phyloP scores from a whole-genome alignment of 1,140 invertebrate genomes.

The Pseudomyrmex flavicornis region DNA sequence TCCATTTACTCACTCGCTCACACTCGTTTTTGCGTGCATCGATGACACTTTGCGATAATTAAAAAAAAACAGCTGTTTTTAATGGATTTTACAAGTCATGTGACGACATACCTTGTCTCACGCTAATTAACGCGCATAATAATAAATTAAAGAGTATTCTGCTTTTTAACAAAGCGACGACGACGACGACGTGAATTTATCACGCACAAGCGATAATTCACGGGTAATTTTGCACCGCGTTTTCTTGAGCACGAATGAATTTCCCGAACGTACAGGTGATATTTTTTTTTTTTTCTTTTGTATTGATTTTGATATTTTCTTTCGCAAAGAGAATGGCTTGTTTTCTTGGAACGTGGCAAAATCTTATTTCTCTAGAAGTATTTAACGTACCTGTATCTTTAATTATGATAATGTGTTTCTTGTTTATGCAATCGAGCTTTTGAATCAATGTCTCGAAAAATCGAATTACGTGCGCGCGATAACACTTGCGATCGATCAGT shows the following conservation, averaged over 20 bases:
- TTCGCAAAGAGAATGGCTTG: background rate
- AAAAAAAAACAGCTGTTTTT: background rate
- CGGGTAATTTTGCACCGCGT: background rate
- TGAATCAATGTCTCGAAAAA: background rate
- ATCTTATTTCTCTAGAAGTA: background rate
- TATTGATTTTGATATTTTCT: background rate
- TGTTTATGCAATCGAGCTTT: background rate
- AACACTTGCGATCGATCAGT: slow-evolving; percentile 41
- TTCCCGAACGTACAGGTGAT: too few relatives aligned
- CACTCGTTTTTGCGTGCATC: background rate
- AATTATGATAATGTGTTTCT: background rate
- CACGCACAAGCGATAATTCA: background rate
- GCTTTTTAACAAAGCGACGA: background rate
- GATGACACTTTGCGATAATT: background rate
- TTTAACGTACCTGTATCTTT: background rate
- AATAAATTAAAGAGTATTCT: background rate
- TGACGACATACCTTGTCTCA: background rate
- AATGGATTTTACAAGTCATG: background rate
- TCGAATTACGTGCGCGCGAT: background rate
- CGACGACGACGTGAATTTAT: slow-evolving; percentile 15
- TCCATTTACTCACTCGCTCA: background rate
- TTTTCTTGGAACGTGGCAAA: background rate
- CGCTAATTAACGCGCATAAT: background rate
- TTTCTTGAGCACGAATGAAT: background rate
- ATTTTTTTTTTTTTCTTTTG: too few relatives aligned